phyloP scores from a whole-genome alignment of 2,888 invertebrate genomes.

The Melanotus villosus region DNA sequence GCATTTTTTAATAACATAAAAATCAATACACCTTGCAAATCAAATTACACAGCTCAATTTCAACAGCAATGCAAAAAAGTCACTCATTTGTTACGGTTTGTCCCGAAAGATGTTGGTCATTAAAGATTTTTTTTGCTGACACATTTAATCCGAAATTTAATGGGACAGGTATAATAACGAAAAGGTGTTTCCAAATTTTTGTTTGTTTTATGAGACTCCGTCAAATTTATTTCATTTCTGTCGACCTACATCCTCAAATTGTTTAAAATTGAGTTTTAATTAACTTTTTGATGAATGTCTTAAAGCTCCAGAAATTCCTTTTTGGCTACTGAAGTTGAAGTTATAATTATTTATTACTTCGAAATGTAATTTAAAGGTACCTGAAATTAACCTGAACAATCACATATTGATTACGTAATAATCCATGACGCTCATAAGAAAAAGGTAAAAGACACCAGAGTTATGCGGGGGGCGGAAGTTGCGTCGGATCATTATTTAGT shows the following conservation, averaged over 20 bases:
- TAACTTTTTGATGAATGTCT: neutral
- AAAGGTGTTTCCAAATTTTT: constrained; percentile 15
- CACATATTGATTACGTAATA: too few relatives aligned
- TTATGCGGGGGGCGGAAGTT: too few relatives aligned
- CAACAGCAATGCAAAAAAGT: constrained; percentile 2
- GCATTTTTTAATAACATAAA: too few relatives aligned
- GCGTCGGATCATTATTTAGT: too few relatives aligned
- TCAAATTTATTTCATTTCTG: constrained; percentile 3
- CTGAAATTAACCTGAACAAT: too few relatives aligned
- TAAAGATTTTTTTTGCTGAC: constrained; percentile 6
- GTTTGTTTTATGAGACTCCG: constrained; percentile 13
- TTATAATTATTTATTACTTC: too few relatives aligned
- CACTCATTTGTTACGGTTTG: neutral
- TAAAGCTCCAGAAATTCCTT: too few relatives aligned
- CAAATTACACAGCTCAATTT: constrained; percentile 4
- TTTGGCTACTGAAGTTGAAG: too few relatives aligned
- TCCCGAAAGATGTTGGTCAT: constrained; percentile 9
- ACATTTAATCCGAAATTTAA: constrained; percentile 10
- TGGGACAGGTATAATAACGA: constrained; percentile 2
- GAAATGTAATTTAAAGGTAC: too few relatives aligned
- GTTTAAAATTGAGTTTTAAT: neutral
- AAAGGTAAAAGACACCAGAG: too few relatives aligned
- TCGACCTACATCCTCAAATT: constrained; percentile 7
- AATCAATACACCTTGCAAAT: too few relatives aligned
- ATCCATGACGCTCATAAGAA: too few relatives aligned